A percentile compares a stretch with the other conserved stretches of the same genome.
Evolutionary conservation across 2,113 vertebrate species (phyloP).

Genomic region (Stegastes partitus): DNA sequence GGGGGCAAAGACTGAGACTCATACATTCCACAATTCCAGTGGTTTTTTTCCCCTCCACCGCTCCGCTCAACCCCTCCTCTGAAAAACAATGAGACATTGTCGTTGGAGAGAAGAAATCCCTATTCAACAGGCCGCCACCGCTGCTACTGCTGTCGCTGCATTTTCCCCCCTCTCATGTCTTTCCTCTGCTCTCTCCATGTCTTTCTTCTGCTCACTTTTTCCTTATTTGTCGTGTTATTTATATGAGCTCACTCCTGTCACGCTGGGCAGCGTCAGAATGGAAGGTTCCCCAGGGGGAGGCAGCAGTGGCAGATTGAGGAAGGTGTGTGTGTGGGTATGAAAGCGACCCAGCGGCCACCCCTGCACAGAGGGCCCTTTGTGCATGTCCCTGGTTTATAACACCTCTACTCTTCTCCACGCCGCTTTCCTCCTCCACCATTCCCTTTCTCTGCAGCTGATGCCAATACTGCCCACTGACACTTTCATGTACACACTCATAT

Average conservation of each 20-base stretch:
- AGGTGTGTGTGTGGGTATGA: constrained; percentile 39
- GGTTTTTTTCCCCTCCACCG: constrained; percentile 42
- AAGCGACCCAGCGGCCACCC: constrained; percentile 70
- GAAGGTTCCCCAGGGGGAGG: constrained; percentile 58
- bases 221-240: constrained; percentile 80
- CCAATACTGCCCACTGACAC: constrained; percentile 64
- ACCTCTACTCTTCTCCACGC: constrained; percentile 69
- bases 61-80: constrained; percentile 12
- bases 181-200: constrained; percentile 32
- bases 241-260: constrained; percentile 72
- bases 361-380: constrained; percentile 84
- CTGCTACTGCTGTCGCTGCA: constrained; percentile 18
- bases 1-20: constrained; percentile 61
- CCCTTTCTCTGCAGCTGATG: constrained; percentile 54
- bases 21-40: constrained; percentile 75
- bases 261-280: constrained; percentile 52
- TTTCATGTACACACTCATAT: constrained; percentile 44
- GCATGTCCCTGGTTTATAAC: constrained; percentile 76
- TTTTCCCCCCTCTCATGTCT: constrained; percentile 42
- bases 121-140: constrained; percentile 46
- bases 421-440: constrained; percentile 43
- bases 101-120: constrained; percentile 52
- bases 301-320: constrained; percentile 48
- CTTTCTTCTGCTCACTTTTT: constrained; percentile 67
- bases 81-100: constrained; percentile 81